Evolutionary conservation across 2,888 invertebrate genomes (phyloP), one percentile per base, ranked within the genome.

Genomic region (Girardia tigrina): DNA sequence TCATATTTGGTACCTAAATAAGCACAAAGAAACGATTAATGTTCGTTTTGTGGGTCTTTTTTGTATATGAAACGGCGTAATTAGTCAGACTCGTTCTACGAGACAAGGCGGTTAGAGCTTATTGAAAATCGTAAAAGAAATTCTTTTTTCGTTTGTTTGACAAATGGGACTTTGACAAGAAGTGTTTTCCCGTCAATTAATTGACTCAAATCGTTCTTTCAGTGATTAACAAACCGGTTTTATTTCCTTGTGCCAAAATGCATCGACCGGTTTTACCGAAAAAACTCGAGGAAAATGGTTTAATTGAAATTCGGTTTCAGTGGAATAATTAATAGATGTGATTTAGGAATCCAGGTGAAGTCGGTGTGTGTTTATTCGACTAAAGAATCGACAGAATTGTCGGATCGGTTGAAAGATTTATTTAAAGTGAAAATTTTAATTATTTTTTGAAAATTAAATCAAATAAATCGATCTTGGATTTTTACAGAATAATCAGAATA

Each of bases 341-440:
- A 36, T 56, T 56, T 56, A 74, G 74, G 56, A 14, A 74, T 74
- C 8, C 42, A 74, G 27, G 56, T 74, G 1, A 69, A 74, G 16
- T 74, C 56, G 4, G 20, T 74, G 14, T 23, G 42, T 26, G 42
- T 26, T 42, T 74, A 74, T 36, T 42, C 74, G 23, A 74, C 74
- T 2, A 74, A 42, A 28, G 74, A 74, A 74, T 56, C 56, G 4
- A 56, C 56, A 27, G 74, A 56, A 56, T 74, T 74, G 27, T 56
- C 74, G 27, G 56, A 74, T 23, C 23, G 28, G 20, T 56, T 74
- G 28, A 74, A 74, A 28, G 27, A 23, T n/a, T 36, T 74, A 20
- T 74, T 74, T 69, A 74, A 20, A 16, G 74, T 74, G 26, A 20
- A 20, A 56, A n/a, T 12, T 36, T 36, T 8, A 56, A 8, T n/a